Evolutionary conservation across 2,797 vertebrate species (phyloP).

Genomic region (Falco peregrinus): DNA sequence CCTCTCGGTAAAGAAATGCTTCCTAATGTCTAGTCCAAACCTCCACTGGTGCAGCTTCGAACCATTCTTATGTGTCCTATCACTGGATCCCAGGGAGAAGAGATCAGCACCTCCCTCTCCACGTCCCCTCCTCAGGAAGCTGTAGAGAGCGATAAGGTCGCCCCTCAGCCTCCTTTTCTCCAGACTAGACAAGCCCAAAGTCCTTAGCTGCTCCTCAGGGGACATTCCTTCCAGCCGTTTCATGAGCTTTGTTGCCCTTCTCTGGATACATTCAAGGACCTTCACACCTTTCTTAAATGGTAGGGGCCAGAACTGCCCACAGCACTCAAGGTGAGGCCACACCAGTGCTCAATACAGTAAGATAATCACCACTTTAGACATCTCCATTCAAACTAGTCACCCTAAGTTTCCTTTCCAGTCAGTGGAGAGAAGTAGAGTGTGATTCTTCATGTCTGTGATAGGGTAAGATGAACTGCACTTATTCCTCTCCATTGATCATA

Average conservation of each 20-base stretch:
- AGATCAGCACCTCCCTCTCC: not conserved
- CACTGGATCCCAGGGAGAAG: not conserved
- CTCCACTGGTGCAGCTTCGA: not conserved
- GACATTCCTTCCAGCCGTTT: no score
- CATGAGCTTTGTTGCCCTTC: no score
- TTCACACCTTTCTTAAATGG: no score
- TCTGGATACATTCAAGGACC: no score
- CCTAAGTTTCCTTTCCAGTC: not conserved
- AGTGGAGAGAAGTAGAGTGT: not conserved
- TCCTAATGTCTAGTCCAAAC: not conserved
- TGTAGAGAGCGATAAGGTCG: not conserved
- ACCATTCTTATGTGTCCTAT: no score
- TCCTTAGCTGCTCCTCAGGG: rapidly evolving
- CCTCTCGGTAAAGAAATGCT: not conserved
- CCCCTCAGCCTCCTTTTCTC: not conserved
- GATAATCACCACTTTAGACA: not conserved
- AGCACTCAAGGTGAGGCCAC: no score
- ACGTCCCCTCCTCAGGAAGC: not conserved
- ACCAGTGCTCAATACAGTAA: not conserved
- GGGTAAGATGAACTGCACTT: not conserved
- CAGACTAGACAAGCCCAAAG: not conserved
- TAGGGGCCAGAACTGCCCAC: no score
- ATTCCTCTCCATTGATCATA: not conserved
- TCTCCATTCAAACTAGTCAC: not conserved
- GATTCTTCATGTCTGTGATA: not conserved